Base-by-base conservation (phyloP, 2,888 invertebrate species). In the Steinernema carpocapsae region DNA sequence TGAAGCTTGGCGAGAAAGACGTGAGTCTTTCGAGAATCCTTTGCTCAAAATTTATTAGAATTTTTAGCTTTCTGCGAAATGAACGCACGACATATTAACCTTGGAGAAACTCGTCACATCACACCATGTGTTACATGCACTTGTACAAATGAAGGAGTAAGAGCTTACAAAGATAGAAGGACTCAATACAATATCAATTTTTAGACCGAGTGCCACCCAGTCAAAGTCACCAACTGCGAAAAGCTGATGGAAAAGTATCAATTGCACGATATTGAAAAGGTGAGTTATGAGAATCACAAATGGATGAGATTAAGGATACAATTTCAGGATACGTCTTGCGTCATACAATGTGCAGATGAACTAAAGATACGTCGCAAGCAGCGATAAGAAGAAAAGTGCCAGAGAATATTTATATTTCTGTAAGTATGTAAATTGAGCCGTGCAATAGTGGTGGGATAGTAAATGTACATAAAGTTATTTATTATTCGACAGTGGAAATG, bases 311-410 rank as follows among this genome's bases (percentile, higher is more conserved):
- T 17, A 19, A 48, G 19, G 14, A 48, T 17, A 48, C 48, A 48
- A 48, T 48, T 48, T 48, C 45, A 84, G 82, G 87, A 87, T 76
- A 84, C 87, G 10, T 81, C 86, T 1, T 87, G 87, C 76, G 81
- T 87, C 79, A 87, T 86, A 59, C 87, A 87, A 73, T 87, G 87
- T 76, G 80, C 85, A 10, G 84, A 83, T 70, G 32, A 73, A n/a
- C 43, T 73, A 45, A 64, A 45, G 56, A 45, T 56, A 24, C 22
- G 26, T 12, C 12, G 56, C 2, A 56, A 56, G 14, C 56, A 56
- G 24, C 3, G 22, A 24, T 48, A 12, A 43, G 14, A 43, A 14
- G 10, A n/a, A 37, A 26, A 56, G 24, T 56, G 26, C 4, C 2
- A 24, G 19, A 56, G 14, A 19, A 14, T 56, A 56, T 56, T 24